These are phyloP conservation scores for Lepus timidus DNA, from an alignment of 2,113 vertebrate species.

Conservation along the genomic window DNA sequence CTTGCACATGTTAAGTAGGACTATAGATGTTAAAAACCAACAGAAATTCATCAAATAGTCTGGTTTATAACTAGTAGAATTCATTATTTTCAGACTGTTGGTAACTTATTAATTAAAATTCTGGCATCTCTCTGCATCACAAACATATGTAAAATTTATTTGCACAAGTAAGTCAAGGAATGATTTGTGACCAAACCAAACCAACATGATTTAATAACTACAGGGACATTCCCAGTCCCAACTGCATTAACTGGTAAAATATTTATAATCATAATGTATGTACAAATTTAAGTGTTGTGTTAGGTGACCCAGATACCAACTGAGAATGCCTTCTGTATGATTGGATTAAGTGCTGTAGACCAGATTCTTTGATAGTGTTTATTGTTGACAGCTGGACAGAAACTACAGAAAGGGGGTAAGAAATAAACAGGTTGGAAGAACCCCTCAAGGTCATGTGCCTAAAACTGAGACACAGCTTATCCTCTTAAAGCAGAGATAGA, in stretches of 20 bases:
- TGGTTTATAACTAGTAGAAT: constrained; percentile 42
- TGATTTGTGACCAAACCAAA: constrained; percentile 59
- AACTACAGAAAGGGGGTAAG: neutral
- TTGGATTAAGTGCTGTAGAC: neutral
- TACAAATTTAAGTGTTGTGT: neutral
- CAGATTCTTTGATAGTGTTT: neutral
- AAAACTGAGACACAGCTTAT: neutral
- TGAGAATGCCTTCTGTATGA: neutral
- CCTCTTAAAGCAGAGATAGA: neutral
- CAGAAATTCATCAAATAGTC: neutral
- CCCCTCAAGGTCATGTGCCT: neutral
- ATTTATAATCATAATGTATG: constrained; percentile 46
- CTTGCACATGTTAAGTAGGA: neutral
- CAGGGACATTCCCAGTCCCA: neutral
- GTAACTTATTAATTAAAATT: constrained; percentile 47
- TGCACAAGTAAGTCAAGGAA: constrained; percentile 52
- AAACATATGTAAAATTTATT: constrained; percentile 63
- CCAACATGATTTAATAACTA: constrained; percentile 58
- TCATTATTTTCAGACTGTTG: constrained; percentile 70
- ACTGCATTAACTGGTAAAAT: constrained; percentile 61
- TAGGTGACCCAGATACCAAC: constrained; percentile 41
- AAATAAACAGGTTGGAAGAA: neutral
- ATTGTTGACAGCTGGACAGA: neutral
- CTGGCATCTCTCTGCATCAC: constrained; percentile 44
- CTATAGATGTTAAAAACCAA: constrained; percentile 56